phyloP scores from a whole-genome alignment of 2,888 invertebrate genomes.

The Drosophila mettleri region DNA sequence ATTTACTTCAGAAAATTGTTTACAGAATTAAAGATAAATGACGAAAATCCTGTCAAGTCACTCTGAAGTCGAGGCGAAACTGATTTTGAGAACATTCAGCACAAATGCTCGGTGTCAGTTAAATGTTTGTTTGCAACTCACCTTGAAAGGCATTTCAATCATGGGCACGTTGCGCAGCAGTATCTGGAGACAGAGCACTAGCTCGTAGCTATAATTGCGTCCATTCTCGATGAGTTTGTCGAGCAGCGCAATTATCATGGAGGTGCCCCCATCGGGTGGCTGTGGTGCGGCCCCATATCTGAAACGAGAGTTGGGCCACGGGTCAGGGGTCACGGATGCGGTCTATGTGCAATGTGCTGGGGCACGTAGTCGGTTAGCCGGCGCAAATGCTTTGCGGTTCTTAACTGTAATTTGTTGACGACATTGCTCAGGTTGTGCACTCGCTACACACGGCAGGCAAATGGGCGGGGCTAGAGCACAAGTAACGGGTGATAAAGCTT shows the following conservation, averaged over 20 bases:
- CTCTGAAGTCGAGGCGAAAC: not conserved
- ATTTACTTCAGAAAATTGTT: too few species aligned
- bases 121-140: conserved; percentile 55
- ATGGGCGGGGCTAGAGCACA: not conserved
- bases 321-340: conserved; percentile 44
- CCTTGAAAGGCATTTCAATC: conserved; percentile 86
- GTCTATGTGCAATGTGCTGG: conserved; percentile 51
- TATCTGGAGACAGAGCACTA: conserved; percentile 89
- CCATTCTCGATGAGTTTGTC: conserved; percentile 88
- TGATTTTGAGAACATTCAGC: not conserved
- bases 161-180: conserved; percentile 88
- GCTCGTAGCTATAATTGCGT: conserved; percentile 89
- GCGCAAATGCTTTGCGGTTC: conserved; percentile 56
- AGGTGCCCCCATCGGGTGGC: conserved; percentile 87
- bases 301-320: conserved; percentile 47
- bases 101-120: not conserved
- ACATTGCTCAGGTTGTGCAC: conserved; percentile 40
- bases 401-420: conserved; percentile 64
- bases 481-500: conserved; percentile 60
- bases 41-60: too few species aligned
- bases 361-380: conserved; percentile 71
- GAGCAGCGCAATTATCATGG: conserved; percentile 88
- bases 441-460: not conserved
- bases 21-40: too few species aligned
- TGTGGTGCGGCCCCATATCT: conserved; percentile 89